phyloP scores from a whole-genome alignment of 2,888 invertebrate species.

The Tinea semifulvella region DNA sequence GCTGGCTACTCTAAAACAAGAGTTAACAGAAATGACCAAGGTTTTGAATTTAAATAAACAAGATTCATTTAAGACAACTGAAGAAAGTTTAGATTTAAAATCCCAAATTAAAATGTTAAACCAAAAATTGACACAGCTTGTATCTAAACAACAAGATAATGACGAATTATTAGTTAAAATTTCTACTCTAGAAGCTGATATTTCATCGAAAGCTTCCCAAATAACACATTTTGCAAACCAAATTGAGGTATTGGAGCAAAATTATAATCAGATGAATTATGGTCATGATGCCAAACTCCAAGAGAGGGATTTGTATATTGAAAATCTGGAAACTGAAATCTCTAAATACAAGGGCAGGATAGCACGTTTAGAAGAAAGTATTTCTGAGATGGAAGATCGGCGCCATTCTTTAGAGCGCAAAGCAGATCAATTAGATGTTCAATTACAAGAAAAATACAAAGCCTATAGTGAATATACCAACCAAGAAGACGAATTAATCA shows the following conservation, averaged over 20 bases:
- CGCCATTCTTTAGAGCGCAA: slow-evolving; percentile 68
- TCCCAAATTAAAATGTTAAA: slow-evolving; percentile 40
- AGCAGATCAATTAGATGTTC: slow-evolving; percentile 68
- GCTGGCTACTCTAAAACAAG: background rate
- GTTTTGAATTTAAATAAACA: slow-evolving; percentile 44
- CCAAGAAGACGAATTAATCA: slow-evolving; percentile 70
- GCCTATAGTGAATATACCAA: slow-evolving; percentile 67
- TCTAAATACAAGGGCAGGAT: slow-evolving; percentile 70
- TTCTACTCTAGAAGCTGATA: slow-evolving; percentile 41
- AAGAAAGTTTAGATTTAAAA: slow-evolving; percentile 32
- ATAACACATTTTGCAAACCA: slow-evolving; percentile 39
- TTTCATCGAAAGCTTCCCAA: slow-evolving; percentile 43
- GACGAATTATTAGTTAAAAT: slow-evolving; percentile 46
- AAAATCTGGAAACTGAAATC: slow-evolving; percentile 74
- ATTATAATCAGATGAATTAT: slow-evolving; percentile 44
- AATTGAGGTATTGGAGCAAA: slow-evolving; percentile 40
- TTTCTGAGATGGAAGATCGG: slow-evolving; percentile 68
- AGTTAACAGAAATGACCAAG: background rate
- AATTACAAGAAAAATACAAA: slow-evolving; percentile 68
- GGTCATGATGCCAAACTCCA: slow-evolving; percentile 75
- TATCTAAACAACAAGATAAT: slow-evolving; percentile 51
- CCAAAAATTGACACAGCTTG: slow-evolving; percentile 48
- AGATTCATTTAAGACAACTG: slow-evolving; percentile 40
- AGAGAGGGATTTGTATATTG: slow-evolving; percentile 78
- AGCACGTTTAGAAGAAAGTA: slow-evolving; percentile 71